Conservation (phyloP, 2,113 vertebrate species). For the Aegithalos caudatus region DNA sequence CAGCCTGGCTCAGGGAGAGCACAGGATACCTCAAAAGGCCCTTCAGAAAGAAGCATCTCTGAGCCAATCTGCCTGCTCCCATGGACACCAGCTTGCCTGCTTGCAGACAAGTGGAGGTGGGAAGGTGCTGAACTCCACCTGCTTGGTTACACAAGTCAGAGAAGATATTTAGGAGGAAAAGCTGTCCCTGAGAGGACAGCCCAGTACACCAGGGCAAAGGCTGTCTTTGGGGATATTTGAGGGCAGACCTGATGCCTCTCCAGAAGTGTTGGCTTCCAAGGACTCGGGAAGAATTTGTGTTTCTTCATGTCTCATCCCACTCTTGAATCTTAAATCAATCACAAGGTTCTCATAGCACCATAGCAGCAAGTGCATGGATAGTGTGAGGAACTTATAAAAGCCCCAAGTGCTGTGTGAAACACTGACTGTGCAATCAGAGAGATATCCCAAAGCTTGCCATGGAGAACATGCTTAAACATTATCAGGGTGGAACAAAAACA, state of each 20-base stretch:
- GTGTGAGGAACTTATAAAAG: not conserved
- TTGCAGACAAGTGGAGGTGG: not conserved
- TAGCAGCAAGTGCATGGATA: accelerated
- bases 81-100: not conserved
- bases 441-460: not conserved
- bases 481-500: not conserved
- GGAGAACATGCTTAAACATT: not conserved
- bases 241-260: not conserved
- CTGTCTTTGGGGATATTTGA: not conserved
- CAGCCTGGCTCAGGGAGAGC: not conserved
- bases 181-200: not conserved
- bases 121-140: not conserved
- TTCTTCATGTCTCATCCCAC: not conserved
- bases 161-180: not conserved
- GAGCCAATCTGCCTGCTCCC: not conserved
- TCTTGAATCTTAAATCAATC: not conserved
- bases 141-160: not conserved
- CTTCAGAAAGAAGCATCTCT: not conserved
- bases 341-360: not conserved
- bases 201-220: not conserved
- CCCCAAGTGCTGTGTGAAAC: not conserved
- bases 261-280: not conserved
- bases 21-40: not conserved
- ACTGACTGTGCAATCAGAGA: accelerated
- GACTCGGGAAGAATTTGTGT: not conserved